phyloP scores from a whole-genome alignment of 1,140 invertebrate genomes.

The Bombus pyrosoma region DNA sequence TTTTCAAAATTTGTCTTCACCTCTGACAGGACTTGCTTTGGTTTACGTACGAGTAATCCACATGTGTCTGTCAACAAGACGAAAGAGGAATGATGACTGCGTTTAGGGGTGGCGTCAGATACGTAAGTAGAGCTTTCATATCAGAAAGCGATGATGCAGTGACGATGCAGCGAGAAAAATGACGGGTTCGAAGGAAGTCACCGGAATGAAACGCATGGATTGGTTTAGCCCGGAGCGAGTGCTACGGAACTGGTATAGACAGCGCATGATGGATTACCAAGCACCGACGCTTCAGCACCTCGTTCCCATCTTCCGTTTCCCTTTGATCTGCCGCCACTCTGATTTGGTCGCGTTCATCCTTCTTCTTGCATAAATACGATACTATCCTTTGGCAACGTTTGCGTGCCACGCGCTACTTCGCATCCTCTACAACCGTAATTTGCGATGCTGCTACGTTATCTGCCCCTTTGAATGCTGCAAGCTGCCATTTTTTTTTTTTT shows the following conservation, averaged over 20 bases:
- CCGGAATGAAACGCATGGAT: conserved; percentile 81
- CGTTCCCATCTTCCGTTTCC: conserved; percentile 62
- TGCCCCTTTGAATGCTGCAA: background rate
- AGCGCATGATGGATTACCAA: conserved; percentile 80
- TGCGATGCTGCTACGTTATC: background rate
- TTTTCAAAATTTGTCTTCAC: background rate
- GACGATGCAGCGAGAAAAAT: conserved; percentile 78
- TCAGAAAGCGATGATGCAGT: conserved; percentile 78
- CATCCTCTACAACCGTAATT: background rate
- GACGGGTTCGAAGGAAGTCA: conserved; percentile 77
- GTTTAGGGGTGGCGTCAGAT: conserved; percentile 38
- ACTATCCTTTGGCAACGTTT: conserved; percentile 18
- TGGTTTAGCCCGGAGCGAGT: conserved; percentile 77
- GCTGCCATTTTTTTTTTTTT: no score
- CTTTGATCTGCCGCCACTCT: conserved; percentile 38
- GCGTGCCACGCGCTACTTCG: background rate
- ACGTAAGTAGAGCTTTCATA: conserved; percentile 53
- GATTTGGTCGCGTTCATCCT: conserved; percentile 1
- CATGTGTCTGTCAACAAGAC: conserved; percentile 10
- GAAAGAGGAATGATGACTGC: conserved; percentile 33
- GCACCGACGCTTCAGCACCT: conserved; percentile 48
- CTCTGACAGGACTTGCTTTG: background rate
- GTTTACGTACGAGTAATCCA: background rate
- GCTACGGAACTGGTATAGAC: conserved; percentile 76
- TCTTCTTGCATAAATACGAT: conserved; percentile 31